Evolutionary conservation across 2,888 invertebrate genomes (phyloP).

Genomic region (Eupithecia subfuscata): DNA sequence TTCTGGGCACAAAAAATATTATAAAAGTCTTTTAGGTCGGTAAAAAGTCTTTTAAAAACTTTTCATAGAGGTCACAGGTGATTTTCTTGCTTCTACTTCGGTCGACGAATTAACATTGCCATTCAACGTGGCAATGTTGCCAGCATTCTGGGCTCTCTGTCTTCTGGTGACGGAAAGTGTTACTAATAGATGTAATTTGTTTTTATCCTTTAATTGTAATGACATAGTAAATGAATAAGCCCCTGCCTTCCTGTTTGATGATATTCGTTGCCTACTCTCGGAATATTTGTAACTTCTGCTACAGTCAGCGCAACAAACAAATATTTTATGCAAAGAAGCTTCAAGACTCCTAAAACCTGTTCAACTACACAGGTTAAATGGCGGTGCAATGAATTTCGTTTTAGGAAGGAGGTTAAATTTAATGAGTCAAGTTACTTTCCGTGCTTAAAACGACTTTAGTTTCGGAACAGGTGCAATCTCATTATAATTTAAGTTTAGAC

Average conservation of each 20-base stretch:
- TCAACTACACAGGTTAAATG: conserved; percentile 20
- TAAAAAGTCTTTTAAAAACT: no score
- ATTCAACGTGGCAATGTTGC: no score
- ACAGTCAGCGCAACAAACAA: not conserved
- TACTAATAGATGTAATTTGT: no score
- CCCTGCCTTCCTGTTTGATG: not conserved
- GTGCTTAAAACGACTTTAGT: conserved; percentile 28
- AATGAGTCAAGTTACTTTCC: conserved; percentile 32
- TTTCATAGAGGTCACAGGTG: no score
- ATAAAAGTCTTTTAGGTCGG: no score
- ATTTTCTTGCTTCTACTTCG: no score
- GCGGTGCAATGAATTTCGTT: conserved; percentile 19
- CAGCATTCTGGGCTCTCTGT: no score
- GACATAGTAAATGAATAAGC: no score
- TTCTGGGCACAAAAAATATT: no score
- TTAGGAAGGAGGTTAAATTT: conserved; percentile 29
- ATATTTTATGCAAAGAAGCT: not conserved
- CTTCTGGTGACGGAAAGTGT: no score
- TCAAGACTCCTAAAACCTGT: conserved; percentile 18
- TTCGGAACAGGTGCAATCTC: conserved; percentile 30
- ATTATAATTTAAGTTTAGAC: conserved; percentile 28
- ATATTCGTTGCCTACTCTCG: not conserved
- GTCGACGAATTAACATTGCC: no score
- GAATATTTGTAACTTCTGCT: not conserved
- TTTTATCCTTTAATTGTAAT: no score